Percentiles rank a stretch among this genome's conserved stretches.
Evolutionary conservation across 2,113 vertebrate species (phyloP).

Genomic region (Andinoacara biseriatus): DNA sequence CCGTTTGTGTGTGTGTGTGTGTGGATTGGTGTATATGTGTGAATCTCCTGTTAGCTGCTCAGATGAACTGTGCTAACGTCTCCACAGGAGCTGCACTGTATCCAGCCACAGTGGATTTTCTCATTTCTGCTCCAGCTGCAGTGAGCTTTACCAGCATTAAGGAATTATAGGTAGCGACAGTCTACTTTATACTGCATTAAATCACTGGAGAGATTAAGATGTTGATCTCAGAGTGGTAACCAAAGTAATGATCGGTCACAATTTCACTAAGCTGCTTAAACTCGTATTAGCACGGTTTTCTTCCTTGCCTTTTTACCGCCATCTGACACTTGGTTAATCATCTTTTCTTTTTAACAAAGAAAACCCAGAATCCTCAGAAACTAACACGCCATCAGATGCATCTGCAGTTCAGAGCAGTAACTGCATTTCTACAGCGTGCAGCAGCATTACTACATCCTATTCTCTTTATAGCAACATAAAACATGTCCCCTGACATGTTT

Average conservation of each 20-base stretch:
- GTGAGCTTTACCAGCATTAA: conserved; percentile 66
- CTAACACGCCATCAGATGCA: not conserved
- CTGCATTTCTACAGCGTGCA: conserved; percentile 4
- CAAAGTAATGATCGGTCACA: conserved; percentile 42
- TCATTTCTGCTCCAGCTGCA: conserved; percentile 44
- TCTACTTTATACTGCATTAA: conserved; percentile 58
- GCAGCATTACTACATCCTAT: conserved; percentile 31
- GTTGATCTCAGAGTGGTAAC: conserved; percentile 60
- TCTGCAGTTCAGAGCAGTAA: not conserved
- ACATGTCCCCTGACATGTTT: conserved; percentile 43
- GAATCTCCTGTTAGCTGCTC: conserved; percentile 45
- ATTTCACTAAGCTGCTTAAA: conserved; percentile 44
- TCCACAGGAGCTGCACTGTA: conserved; percentile 30
- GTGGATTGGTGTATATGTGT: conserved; percentile 45
- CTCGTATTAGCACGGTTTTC: not conserved
- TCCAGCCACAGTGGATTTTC: conserved; percentile 53
- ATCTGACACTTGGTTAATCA: conserved; percentile 7
- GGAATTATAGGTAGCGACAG: conserved; percentile 64
- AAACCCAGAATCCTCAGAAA: not conserved
- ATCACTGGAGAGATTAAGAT: conserved; percentile 65
- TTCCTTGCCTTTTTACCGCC: not conserved
- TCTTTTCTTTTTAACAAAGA: not conserved
- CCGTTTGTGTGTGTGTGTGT: conserved; percentile 16
- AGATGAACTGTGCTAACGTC: conserved; percentile 38
- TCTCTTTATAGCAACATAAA: conserved; percentile 46